Evolutionary conservation across 2,888 invertebrate species (phyloP).

Genomic region (Caenorhabditis becei): DNA sequence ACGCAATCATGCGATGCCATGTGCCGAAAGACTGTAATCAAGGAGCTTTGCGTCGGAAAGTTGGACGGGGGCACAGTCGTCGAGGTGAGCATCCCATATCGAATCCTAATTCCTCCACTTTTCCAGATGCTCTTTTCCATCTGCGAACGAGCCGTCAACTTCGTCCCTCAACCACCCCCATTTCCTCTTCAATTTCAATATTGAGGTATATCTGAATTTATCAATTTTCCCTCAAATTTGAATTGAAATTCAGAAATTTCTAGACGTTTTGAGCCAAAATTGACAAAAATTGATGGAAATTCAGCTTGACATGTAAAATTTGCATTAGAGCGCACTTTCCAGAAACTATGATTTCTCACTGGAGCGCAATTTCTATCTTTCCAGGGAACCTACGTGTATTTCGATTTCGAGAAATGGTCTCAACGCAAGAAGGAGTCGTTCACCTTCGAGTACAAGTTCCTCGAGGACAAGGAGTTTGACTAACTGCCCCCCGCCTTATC

Average conservation of each 20-base stretch:
- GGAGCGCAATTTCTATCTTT: slow-evolving; percentile 78
- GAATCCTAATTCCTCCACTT: neutral
- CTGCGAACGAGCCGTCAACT: slow-evolving; percentile 17
- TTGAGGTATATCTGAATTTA: no score
- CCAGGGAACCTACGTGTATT: slow-evolving; percentile 99
- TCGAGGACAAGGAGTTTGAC: slow-evolving; percentile 97
- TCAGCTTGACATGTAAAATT: neutral
- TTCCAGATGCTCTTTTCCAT: slow-evolving; percentile 39
- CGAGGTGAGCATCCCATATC: slow-evolving; percentile 6
- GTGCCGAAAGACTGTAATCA: slow-evolving; percentile 10
- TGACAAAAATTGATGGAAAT: neutral
- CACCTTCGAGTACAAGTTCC: slow-evolving; percentile 99
- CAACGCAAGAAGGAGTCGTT: slow-evolving; percentile 99
- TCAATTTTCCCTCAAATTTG: no score
- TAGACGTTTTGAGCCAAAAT: neutral
- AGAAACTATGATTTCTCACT: no score
- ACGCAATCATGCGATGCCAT: slow-evolving; percentile 27
- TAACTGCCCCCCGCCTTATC: slow-evolving; percentile 41
- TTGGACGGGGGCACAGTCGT: slow-evolving; percentile 10
- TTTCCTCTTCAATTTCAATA: no score
- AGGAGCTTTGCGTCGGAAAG: slow-evolving; percentile 30
- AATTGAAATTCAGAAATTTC: neutral
- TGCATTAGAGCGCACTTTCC: neutral
- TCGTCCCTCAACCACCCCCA: no score
- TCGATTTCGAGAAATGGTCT: slow-evolving; percentile 99